phyloP scores from a whole-genome alignment of 2,113 vertebrate genomes.

The Copsychus sechellarum region DNA sequence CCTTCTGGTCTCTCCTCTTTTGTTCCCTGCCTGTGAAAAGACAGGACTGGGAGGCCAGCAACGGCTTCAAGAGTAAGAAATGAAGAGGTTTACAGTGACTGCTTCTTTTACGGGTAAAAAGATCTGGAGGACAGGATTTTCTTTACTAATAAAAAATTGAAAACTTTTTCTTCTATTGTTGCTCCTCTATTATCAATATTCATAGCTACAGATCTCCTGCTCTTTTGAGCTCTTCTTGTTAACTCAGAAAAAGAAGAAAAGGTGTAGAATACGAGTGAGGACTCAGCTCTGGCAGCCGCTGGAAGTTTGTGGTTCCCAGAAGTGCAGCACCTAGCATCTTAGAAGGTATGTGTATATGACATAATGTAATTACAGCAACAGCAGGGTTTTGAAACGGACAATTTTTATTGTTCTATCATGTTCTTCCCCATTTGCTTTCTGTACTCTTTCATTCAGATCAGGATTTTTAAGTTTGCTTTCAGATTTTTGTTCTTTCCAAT shows the following conservation, averaged over 20 bases:
- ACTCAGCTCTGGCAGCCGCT: background rate
- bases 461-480: background rate
- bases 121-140: background rate
- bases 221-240: background rate
- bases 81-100: background rate
- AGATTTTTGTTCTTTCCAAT: background rate
- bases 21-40: background rate
- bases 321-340: background rate
- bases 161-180: background rate
- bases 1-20: background rate
- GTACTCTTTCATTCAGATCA: background rate
- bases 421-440: background rate
- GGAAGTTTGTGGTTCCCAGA: background rate
- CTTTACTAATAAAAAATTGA: background rate
- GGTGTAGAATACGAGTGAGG: background rate
- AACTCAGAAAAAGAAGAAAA: background rate
- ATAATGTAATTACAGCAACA: background rate
- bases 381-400: background rate
- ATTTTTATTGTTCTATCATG: rapidly evolving
- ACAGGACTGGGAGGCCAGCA: background rate
- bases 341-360: background rate
- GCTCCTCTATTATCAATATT: background rate
- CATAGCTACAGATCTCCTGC: background rate
- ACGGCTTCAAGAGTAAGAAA: background rate
- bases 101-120: background rate